Base-by-base conservation (phyloP, 64 coral and sea anemone species). In the Catalaphyllia jardinei region DNA sequence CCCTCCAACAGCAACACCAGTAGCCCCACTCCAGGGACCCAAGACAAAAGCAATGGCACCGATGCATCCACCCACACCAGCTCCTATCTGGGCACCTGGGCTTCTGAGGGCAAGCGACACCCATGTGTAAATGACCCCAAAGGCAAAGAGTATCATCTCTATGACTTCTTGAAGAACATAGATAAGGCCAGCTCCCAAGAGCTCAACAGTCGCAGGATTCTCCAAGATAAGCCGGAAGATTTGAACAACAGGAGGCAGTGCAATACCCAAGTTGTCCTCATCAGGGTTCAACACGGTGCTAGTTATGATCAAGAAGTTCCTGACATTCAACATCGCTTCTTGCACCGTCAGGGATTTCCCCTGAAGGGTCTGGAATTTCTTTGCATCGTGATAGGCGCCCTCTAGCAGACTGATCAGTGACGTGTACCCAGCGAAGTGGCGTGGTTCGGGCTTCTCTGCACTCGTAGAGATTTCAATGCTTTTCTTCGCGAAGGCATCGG, bases 241-340 rank as follows among this genome's bases (percentile, higher is more conserved):
- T 10, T 10, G 50, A 54, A 75, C 7, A 25, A 83, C 54, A 15
- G 67, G 52, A 9, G 89, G 67, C 29, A 90, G 39, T 12, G 33
- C 49, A 38, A 80, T 3, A 31, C 29, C 62, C 19, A 82, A 42
- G 49, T 82, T 52, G 27, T 90, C 18, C 1, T 13, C 46, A 46
- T 90, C 22, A 42, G 79, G 77, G 17, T 90, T 83, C 27, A 90
- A 54, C 31, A 83, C 16, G 12, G 78, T n/a, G 29, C 55, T 74
- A 20, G 71, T 79, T 79, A 83, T 90, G 9, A 90, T 83, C 64
- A 90, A 60, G 72, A 82, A 75, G 16, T 90, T 90, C 35, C 89
- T 81, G 3, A 50, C 78, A 59, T 90, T 90, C 9, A 89, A n/a
- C 71, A 90, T 73, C 9, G 67, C 27, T 38, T 83, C 89, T 29